Percentiles rank a stretch among this genome's conserved stretches.
Evolutionary conservation across 1,140 invertebrate species (phyloP).

Genomic region (Drosophila leontia): DNA sequence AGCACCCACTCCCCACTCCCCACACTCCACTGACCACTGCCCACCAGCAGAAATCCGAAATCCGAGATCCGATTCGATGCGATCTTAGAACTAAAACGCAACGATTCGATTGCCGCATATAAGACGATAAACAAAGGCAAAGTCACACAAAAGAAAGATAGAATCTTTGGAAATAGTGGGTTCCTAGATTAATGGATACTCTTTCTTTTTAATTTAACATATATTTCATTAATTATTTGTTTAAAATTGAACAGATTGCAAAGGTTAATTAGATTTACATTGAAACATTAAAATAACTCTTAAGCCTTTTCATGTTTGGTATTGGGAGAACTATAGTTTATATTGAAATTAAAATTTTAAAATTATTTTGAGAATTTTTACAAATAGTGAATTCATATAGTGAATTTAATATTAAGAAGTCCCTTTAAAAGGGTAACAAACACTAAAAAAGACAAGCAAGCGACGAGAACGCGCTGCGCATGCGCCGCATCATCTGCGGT

Average conservation of each 20-base stretch:
- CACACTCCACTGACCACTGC: slow-evolving; percentile 7
- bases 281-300: too few species aligned
- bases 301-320: too few species aligned
- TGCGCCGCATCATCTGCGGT: slow-evolving; percentile 48
- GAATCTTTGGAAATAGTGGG: not conserved
- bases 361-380: too few species aligned
- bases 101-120: slow-evolving; percentile 56
- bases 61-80: slow-evolving; percentile 33
- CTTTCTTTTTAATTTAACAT: not conserved
- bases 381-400: too few species aligned
- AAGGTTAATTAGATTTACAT: too few species aligned
- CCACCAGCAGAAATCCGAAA: slow-evolving; percentile 13
- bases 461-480: slow-evolving; percentile 42
- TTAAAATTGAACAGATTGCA: too few species aligned
- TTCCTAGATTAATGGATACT: not conserved
- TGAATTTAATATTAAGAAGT: not conserved
- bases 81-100: slow-evolving; percentile 73
- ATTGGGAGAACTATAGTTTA: too few species aligned
- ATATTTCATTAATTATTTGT: not conserved
- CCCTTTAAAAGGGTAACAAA: slow-evolving; percentile 1
- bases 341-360: too few species aligned
- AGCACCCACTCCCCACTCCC: slow-evolving; percentile 31
- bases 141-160: slow-evolving; percentile 24
- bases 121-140: slow-evolving; percentile 40
- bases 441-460: not conserved